Evolutionary conservation across 1,140 invertebrate species (phyloP), one percentile per base, ranked within the genome.

Genomic region (Arion vulgaris): DNA sequence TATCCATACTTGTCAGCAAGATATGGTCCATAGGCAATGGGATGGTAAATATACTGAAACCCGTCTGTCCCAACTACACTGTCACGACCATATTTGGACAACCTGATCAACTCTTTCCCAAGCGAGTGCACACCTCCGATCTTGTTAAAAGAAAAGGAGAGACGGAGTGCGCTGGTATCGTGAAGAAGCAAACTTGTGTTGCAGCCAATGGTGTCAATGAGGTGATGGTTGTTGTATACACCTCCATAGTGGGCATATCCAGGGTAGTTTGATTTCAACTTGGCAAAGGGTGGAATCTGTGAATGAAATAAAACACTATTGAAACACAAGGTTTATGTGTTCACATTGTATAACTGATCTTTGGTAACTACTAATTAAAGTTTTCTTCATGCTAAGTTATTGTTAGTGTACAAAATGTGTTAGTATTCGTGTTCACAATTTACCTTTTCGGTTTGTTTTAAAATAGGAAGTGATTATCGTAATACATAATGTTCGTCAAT

Each of bases 1-100:
- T 88, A 90, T 23, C 88, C 89, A 86, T 92, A 92, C 80, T 91
- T 91, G 68, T 90, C 89, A 9, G 90, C 91, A 68, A 92, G 80
- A 71, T 85, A 92, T 5, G 91, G 91, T 26, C 91, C 91, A 81
- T 89, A 91, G 17, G 90, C 90, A 15, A 91, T 87, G 0, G 91
- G 89, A 80, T 90, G 89, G 79, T 88, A 90, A 45, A 92, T 89
- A 74, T 91, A 91, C 80, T 90, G 88, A 0, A 87, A 49, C 2
- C 88, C 87, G 84, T 91, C 83, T 39, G 49, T 84, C 9, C 89
- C 90, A 1, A 79, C 41, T 0, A 90, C 86, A 76, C 89, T 90
- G 82, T 91, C 90, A 26, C 84, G 85, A 17, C 89, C 89, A 83
- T 85, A 87, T 82, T 87, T 89, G 53, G 90, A 90, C 39, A 90